A percentile compares a stretch with the other conserved stretches of the same genome.
These are phyloP conservation scores for Drosophila nikananu DNA, from an alignment of 1,140 invertebrate species.

Conservation along the genomic window DNA sequence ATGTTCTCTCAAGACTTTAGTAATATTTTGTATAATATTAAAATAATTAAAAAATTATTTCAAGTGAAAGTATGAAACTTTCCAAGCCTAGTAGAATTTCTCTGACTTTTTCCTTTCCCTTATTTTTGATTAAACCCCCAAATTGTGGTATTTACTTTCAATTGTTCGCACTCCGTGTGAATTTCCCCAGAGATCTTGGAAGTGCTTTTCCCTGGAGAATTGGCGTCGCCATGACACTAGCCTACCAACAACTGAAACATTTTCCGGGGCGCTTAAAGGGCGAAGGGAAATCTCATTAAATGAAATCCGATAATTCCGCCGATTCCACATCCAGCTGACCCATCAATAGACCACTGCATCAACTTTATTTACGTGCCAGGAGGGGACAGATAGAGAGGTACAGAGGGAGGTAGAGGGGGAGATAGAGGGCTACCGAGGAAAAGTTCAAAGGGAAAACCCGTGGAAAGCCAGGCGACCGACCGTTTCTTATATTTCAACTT, in stretches of 20 bases:
- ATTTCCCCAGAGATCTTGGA: slow-evolving; percentile 24
- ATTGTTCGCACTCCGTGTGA: slow-evolving; percentile 30
- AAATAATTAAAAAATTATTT: too few relatives aligned
- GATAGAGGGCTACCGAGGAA: not conserved
- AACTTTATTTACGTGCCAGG: slow-evolving; percentile 39
- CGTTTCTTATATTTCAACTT: slow-evolving; percentile 17
- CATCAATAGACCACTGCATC: slow-evolving; percentile 42
- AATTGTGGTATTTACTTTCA: slow-evolving; percentile 28
- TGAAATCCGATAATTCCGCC: slow-evolving; percentile 49
- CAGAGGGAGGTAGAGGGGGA: not conserved
- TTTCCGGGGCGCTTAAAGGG: not conserved
- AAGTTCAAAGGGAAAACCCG: slow-evolving; percentile 25
- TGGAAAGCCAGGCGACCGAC: not conserved
- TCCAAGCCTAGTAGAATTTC: too few relatives aligned
- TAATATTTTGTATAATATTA: too few relatives aligned
- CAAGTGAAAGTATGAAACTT: too few relatives aligned
- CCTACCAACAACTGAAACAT: not conserved
- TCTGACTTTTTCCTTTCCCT: too few relatives aligned
- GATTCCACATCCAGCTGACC: slow-evolving; percentile 25
- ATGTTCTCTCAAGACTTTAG: too few relatives aligned
- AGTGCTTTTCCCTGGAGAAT: slow-evolving; percentile 8
- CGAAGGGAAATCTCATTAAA: slow-evolving; percentile 54
- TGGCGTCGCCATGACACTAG: slow-evolving; percentile 11
- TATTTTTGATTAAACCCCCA: slow-evolving; percentile 5
- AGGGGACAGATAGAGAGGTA: slow-evolving; percentile 13